phyloP scores from a whole-genome alignment of 2,888 invertebrate genomes.

The Toxonevra muliebris region DNA sequence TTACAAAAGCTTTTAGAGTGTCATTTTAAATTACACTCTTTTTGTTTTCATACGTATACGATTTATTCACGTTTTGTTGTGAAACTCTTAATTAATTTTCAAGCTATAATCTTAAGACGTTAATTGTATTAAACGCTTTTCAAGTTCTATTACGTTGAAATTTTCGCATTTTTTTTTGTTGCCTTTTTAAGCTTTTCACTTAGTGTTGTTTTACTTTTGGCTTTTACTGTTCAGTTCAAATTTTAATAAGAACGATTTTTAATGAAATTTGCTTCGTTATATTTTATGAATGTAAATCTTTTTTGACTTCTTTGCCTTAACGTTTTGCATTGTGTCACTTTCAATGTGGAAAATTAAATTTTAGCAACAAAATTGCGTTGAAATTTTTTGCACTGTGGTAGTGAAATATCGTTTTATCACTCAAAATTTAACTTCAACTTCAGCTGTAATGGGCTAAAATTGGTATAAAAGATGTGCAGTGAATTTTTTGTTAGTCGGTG shows the following conservation, averaged over 20 bases:
- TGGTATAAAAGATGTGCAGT: too few relatives aligned
- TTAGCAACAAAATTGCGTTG: neutral
- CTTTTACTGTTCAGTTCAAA: neutral
- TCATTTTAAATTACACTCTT: too few relatives aligned
- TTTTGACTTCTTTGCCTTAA: neutral
- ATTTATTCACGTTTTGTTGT: neutral
- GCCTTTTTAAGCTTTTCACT: neutral
- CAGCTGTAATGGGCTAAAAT: too few relatives aligned
- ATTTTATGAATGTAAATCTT: neutral
- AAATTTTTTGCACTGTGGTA: too few relatives aligned
- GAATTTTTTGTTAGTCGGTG: too few relatives aligned
- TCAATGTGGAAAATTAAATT: conserved; percentile 16
- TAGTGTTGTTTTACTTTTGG: neutral
- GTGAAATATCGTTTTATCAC: too few relatives aligned
- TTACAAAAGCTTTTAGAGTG: too few relatives aligned
- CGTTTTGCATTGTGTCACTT: conserved; percentile 2
- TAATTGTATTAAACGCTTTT: conserved; percentile 32
- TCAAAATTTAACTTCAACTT: too few relatives aligned
- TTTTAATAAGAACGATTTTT: neutral
- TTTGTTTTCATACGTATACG: too few relatives aligned
- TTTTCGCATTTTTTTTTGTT: neutral
- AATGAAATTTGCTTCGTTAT: conserved; percentile 19
- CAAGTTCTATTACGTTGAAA: neutral
- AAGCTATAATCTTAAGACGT: conserved; percentile 24
- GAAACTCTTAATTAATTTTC: conserved; percentile 34